Evolutionary conservation across 2,113 vertebrate genomes (phyloP).

Genomic region (Chroicocephalus ridibundus): DNA sequence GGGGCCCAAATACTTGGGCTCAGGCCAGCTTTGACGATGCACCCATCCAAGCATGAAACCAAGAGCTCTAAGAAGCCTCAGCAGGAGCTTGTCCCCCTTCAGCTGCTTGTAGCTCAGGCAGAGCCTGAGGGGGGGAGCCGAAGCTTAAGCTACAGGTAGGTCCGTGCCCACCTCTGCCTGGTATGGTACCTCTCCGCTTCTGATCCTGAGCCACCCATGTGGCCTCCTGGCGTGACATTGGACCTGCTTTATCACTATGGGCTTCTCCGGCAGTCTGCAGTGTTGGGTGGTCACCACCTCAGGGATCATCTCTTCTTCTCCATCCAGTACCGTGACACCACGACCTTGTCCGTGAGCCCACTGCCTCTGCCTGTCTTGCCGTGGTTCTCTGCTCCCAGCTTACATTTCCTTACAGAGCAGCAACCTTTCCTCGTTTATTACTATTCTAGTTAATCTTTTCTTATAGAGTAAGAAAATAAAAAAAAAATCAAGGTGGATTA

Average conservation of each 20-base stretch:
- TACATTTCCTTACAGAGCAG: rapidly evolving
- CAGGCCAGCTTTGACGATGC: background rate
- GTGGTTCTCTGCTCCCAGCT: background rate
- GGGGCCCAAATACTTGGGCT: background rate
- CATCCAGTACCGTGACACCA: rapidly evolving
- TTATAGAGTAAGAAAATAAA: background rate
- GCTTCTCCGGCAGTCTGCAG: too few species aligned
- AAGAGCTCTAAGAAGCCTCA: background rate
- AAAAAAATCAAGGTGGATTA: background rate
- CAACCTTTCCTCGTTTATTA: background rate
- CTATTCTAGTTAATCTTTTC: background rate
- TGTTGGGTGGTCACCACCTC: background rate
- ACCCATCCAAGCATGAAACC: background rate
- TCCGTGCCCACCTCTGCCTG: background rate
- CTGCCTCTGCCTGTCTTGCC: background rate
- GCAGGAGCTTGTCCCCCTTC: background rate
- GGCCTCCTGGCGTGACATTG: rapidly evolving
- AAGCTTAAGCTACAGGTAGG: background rate
- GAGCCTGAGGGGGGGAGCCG: background rate
- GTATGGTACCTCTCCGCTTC: rapidly evolving
- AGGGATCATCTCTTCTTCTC: rapidly evolving
- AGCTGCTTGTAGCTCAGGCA: background rate
- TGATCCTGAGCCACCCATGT: background rate
- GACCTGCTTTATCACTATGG: background rate
- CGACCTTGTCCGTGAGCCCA: background rate